These are phyloP conservation scores for Gasterosteus nipponicus DNA, from an alignment of 2,113 vertebrate genomes.

Conservation along the genomic window DNA sequence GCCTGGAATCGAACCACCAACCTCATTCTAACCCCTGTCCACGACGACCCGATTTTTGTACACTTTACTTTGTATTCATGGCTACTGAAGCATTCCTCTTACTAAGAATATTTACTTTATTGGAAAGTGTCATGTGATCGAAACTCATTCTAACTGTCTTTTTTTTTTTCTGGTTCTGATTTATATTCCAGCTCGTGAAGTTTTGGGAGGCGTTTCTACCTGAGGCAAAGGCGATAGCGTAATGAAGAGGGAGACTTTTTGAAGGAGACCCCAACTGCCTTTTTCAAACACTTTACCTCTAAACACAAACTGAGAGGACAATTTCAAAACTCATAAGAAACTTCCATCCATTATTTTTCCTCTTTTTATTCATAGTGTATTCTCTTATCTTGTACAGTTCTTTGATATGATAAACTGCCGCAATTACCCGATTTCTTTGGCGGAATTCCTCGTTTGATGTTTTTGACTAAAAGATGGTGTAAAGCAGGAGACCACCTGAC, in stretches of 20 bases:
- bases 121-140: neutral
- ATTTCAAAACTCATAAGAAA: slow-evolving; percentile 60
- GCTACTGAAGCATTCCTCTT: neutral
- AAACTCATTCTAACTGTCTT: slow-evolving; percentile 1
- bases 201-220: slow-evolving; percentile 98
- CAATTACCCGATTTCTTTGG: slow-evolving; percentile 38
- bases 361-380: slow-evolving; percentile 57
- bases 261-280: slow-evolving; percentile 81
- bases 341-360: slow-evolving; percentile 58
- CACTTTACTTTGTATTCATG: neutral
- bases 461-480: slow-evolving; percentile 33
- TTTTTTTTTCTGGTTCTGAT: slow-evolving; percentile 8
- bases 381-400: slow-evolving; percentile 58
- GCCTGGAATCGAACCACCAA: too few relatives aligned
- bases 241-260: slow-evolving; percentile 70
- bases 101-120: neutral
- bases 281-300: slow-evolving; percentile 84
- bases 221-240: slow-evolving; percentile 96
- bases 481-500: slow-evolving; percentile 35
- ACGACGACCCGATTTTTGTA: too few relatives aligned
- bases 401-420: slow-evolving; percentile 60
- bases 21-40: too few relatives aligned
- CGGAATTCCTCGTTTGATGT: slow-evolving; percentile 42
- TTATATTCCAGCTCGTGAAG: slow-evolving; percentile 87
- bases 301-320: slow-evolving; percentile 75